A percentile compares a stretch with the other conserved stretches of the same genome.
Evolutionary conservation across 1,140 invertebrate genomes (phyloP).

Genomic region (Scylla paramamosain): DNA sequence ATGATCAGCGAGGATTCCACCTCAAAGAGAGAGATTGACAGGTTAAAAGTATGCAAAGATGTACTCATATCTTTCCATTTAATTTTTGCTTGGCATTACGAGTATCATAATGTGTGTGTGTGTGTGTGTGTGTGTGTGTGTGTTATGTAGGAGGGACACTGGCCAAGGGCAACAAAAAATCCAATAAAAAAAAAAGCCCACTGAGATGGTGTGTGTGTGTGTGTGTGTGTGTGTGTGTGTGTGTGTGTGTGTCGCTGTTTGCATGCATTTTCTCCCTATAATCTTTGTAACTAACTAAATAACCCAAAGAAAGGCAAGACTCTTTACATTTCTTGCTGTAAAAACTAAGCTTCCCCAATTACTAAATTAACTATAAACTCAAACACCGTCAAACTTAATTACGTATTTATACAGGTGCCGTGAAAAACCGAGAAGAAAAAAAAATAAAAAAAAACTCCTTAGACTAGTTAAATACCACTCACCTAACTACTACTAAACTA

Average conservation of each 20-base stretch:
- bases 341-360: too few species aligned
- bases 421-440: too few species aligned
- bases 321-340: too few species aligned
- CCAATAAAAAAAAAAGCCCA: too few species aligned
- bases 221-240: conserved; percentile 5
- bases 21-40: background rate
- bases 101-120: background rate
- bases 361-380: background rate
- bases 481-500: too few species aligned
- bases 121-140: conserved; percentile 21
- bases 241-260: background rate
- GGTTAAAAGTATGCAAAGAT: background rate
- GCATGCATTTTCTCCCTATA: background rate
- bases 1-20: background rate
- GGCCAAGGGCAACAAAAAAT: too few species aligned
- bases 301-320: too few species aligned
- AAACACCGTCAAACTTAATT: background rate
- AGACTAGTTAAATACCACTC: background rate
- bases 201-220: too few species aligned
- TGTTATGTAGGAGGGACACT: too few species aligned
- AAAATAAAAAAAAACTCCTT: background rate
- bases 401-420: background rate
- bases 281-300: background rate
- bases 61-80: background rate
- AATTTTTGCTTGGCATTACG: background rate